Evolutionary conservation across 2,113 vertebrate species (phyloP), one percentile per base, ranked within the genome.

Genomic region (Vombatus ursinus): DNA sequence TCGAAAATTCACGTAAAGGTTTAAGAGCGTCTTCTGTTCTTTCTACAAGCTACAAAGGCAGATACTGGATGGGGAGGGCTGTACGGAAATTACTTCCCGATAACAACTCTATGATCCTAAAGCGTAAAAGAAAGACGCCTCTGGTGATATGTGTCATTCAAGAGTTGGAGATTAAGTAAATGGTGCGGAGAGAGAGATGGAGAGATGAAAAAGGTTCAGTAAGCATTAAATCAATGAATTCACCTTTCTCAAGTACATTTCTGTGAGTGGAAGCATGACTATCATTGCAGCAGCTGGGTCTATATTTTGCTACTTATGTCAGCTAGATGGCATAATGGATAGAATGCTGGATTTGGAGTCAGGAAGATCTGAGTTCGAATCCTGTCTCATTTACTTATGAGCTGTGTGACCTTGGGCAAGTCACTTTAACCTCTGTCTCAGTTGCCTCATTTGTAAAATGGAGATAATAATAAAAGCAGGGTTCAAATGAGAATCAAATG

Each of bases 1-100:
- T 98, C 52, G 94, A 94, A 54, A 91, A 98, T 98, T 51, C 92
- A 12, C 77, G 16, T 61, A 26, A 77, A 24, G 5, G 26, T 91
- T 92, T 95, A 93, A 92, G 92, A 2, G 61, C 52, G 1, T 94
- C 52, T 90, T 48, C 93, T 96, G 57, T 95, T 48, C 16, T 14
- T 91, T 96, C 37, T 89, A 50, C n/a, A 2, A 37, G 53, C 90
- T 54, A 84, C 52, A 53, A 54, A 96, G 52, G n/a, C 92, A 95
- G 89, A 91, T 61, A 94, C 84, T 28, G 94, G 95, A n/a, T 92
- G 49, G 95, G 96, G 89, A 48, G 16, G 68, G 19, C n/a, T 84
- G n/a, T 44, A 23, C 23, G 68, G n/a, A 84, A 84, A 84, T 84
- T 44, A 44, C n/a, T 84, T 84, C 7, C n/a, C 19, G 0, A 84